phyloP scores from a whole-genome alignment of 2,888 invertebrate genomes.

The Dromius quadrimaculatus region DNA sequence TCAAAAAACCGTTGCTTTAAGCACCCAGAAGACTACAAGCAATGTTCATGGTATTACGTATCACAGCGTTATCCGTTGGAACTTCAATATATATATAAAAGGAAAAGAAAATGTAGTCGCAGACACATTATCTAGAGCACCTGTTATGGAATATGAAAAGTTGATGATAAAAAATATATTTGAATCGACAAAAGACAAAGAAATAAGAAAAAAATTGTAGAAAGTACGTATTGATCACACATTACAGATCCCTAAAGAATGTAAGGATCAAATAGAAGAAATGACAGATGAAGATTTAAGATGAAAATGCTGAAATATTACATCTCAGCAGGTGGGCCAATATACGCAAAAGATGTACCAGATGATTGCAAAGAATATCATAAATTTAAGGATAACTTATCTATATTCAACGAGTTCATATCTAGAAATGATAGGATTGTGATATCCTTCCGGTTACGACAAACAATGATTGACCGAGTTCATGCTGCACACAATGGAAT shows the following conservation, averaged over 20 bases:
- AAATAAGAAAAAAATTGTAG: too few species aligned
- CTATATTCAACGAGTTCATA: background rate
- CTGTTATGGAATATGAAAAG: background rate
- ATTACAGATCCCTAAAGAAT: too few species aligned
- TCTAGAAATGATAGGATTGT: background rate
- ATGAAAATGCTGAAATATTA: background rate
- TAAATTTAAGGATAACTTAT: background rate
- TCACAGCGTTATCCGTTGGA: too few species aligned
- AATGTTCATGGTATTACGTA: too few species aligned
- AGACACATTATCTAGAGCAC: slow-evolving; percentile 7
- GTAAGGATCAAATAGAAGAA: too few species aligned
- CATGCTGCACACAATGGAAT: background rate
- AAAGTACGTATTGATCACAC: too few species aligned
- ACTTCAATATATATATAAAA: too few species aligned
- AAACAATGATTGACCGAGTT: slow-evolving; percentile 1
- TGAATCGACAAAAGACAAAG: background rate
- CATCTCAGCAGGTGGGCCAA: background rate
- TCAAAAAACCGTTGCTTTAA: too few species aligned
- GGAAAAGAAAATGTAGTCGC: slow-evolving; percentile 1
- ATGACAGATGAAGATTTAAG: background rate
- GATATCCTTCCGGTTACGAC: background rate
- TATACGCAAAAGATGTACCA: background rate
- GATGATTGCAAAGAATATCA: slow-evolving; percentile 5
- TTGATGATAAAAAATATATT: background rate
- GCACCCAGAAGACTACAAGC: too few species aligned